Evolutionary conservation across 2,797 vertebrate genomes (phyloP), one percentile per base, ranked within the genome.

Genomic region (Balearica regulorum): DNA sequence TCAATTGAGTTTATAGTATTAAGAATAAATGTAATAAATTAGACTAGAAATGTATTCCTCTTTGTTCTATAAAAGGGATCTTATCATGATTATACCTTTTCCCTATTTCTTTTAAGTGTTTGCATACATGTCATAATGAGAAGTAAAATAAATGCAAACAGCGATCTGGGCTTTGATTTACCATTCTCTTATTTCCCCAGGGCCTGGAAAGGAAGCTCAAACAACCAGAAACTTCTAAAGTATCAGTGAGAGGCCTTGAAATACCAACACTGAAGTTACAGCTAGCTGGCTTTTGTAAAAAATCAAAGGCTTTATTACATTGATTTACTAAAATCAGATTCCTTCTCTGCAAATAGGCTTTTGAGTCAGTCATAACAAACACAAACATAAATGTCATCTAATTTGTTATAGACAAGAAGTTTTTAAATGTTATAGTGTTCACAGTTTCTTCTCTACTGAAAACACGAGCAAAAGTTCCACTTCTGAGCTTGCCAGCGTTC

Each of bases 171-270:
- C 96, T 98, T 97, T 97, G 95, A 98, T 97, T 97, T 97, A 96
- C 95, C 94, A 97, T 96, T 94, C 80, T 95, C 93, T 98, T 96
- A 97, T 97, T 98, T 97, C 97, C 97, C 98, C 93, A 93, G 91
- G 90, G 97, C 88, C 91, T 97, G 88, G 94, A 97, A 95, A 97
- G 97, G 97, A 98, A 98, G 95, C 96, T 96, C 80, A 91, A 96
- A 93, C 95, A 97, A 98, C 97, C 95, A 97, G 97, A 98, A 94
- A 97, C 97, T 97, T 97, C 96, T 98, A 97, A 97, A 97, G 94
- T 97, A 97, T 97, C 97, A 97, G 87, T 92, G 73, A 97, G 88
- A 95, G 93, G 93, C 94, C 96, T 96, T 97, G 96, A 98, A 98
- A 97, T 96, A 97, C 95, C 96, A 98, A 95, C 97, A 95, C 48